phyloP scores from a whole-genome alignment of 2,113 vertebrate species.

The Festucalex cinctus region DNA sequence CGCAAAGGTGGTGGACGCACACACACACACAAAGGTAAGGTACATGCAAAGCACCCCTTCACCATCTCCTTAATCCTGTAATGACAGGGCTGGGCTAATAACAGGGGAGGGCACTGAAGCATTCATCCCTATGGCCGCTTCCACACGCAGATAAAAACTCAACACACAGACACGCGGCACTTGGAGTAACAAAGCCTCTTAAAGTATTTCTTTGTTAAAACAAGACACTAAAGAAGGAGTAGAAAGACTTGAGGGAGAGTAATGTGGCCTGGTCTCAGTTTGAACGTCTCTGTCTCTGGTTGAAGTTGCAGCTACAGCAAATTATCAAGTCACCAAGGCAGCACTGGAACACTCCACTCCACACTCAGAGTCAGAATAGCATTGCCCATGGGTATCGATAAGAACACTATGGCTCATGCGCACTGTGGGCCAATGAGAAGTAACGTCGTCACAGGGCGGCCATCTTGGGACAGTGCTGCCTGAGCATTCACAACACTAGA shows the following conservation, averaged over 20 bases:
- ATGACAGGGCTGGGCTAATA: conserved; percentile 77
- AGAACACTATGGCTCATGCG: no score
- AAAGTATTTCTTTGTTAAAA: conserved; percentile 73
- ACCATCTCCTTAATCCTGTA: conserved; percentile 67
- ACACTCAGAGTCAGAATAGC: background rate
- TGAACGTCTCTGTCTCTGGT: background rate
- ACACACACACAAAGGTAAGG: conserved; percentile 20
- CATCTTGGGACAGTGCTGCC: no score
- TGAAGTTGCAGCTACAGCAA: background rate
- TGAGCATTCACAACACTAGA: no score
- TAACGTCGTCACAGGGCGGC: no score
- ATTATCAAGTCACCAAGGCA: background rate
- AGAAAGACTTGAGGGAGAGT: conserved; percentile 54
- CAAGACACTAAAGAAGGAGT: conserved; percentile 37
- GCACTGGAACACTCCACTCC: background rate
- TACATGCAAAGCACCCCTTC: conserved; percentile 43
- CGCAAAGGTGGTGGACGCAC: conserved; percentile 7
- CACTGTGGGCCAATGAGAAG: no score
- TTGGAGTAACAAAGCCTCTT: conserved; percentile 57
- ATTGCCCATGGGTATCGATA: no score
- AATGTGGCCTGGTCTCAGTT: conserved; percentile 47
- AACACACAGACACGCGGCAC: conserved; percentile 13
- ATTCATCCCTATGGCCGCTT: conserved; percentile 56
- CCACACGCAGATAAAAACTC: conserved; percentile 21
- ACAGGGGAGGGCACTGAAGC: conserved; percentile 68